A percentile compares a stretch with the other conserved stretches of the same genome.
Conservation (phyloP, 2,797 vertebrate genomes). For the Atherinosoma microstoma region DNA sequence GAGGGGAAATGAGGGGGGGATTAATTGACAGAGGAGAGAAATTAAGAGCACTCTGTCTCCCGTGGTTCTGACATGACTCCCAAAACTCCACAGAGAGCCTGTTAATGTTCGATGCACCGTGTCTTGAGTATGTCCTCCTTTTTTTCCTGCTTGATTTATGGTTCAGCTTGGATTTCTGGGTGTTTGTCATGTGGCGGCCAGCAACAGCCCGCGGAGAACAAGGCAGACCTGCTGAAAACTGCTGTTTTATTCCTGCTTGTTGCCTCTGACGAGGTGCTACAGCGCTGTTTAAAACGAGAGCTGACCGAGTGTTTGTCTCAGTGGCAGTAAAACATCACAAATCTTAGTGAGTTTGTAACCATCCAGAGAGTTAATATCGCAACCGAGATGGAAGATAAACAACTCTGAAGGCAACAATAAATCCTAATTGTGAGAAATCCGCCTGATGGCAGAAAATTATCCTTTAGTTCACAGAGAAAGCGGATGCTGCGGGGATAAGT, state of each 20-base stretch:
- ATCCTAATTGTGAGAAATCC: slow-evolving; percentile 7
- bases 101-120: slow-evolving; percentile 20
- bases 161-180: slow-evolving; percentile 16
- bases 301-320: slow-evolving; percentile 14
- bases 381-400: slow-evolving; percentile 5
- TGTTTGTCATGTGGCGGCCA: slow-evolving; percentile 24
- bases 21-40: slow-evolving; percentile 67
- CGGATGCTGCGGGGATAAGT: background rate
- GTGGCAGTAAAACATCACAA: slow-evolving; percentile 7
- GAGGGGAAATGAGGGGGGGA: slow-evolving; percentile 60
- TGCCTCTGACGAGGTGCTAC: slow-evolving; percentile 16
- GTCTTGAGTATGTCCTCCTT: slow-evolving; percentile 12
- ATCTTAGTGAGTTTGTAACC: background rate
- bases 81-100: slow-evolving; percentile 24
- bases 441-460: slow-evolving; percentile 1
- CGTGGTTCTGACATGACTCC: slow-evolving; percentile 46
- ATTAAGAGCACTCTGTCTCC: slow-evolving; percentile 71
- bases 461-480: background rate
- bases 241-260: slow-evolving; percentile 19
- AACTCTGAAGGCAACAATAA: slow-evolving; percentile 9
- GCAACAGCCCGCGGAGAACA: slow-evolving; percentile 26
- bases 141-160: background rate
- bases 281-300: slow-evolving; percentile 22
- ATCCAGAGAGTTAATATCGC: slow-evolving; percentile 3
- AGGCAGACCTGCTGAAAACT: slow-evolving; percentile 29